Conservation (phyloP, 2,888 invertebrate species). For the Amiota minor region DNA sequence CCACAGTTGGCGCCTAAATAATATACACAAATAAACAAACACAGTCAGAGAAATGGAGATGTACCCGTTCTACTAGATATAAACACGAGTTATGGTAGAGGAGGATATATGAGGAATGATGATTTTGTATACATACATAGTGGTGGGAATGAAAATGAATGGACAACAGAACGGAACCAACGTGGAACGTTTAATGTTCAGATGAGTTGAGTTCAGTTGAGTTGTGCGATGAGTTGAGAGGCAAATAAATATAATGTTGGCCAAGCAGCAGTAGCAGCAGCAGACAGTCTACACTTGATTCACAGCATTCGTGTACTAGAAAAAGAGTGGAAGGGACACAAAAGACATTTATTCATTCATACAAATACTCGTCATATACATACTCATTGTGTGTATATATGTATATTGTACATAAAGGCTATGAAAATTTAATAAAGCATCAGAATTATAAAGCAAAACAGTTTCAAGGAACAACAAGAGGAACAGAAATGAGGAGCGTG, state of each 20-base stretch:
- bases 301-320: too few relatives aligned
- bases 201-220: neutral
- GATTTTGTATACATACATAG: neutral
- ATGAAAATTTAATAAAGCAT: slow-evolving; percentile 36
- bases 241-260: slow-evolving; percentile 16
- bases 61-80: too few relatives aligned
- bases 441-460: slow-evolving; percentile 20
- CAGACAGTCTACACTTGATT: neutral
- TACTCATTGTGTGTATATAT: too few relatives aligned
- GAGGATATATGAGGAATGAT: neutral
- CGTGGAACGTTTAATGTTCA: neutral
- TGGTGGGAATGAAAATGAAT: neutral
- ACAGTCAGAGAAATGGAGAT: neutral
- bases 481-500: neutral
- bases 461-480: neutral
- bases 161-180: neutral
- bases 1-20: slow-evolving; percentile 31
- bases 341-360: too few relatives aligned
- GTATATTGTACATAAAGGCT: slow-evolving; percentile 26
- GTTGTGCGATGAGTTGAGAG: neutral
- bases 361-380: too few relatives aligned
- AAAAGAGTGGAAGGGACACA: too few relatives aligned
- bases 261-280: neutral
- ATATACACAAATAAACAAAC: slow-evolving; percentile 30
- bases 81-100: neutral